These are phyloP conservation scores for Pteronotus mesoamericanus DNA, from an alignment of 2,797 vertebrate species.

Conservation along the genomic window DNA sequence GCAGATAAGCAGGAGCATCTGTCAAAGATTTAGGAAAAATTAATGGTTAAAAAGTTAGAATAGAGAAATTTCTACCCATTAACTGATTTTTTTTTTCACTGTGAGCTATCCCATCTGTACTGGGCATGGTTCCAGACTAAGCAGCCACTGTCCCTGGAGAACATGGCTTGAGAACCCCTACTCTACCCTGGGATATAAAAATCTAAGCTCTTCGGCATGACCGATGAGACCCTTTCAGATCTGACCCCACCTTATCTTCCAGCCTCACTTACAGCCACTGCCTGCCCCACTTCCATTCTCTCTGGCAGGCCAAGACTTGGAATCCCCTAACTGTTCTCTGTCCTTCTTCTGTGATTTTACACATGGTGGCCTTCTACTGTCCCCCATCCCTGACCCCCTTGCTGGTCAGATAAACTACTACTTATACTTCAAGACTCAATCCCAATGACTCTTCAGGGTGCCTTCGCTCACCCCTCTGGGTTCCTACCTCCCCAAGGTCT, in stretches of 20 bases:
- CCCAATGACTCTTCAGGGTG: neutral
- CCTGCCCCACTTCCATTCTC: neutral
- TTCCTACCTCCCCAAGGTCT: neutral
- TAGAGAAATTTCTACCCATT: constrained; percentile 44
- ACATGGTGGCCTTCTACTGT: neutral
- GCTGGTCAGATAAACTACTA: neutral
- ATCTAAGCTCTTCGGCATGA: neutral
- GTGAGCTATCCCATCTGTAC: neutral
- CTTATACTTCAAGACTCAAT: neutral
- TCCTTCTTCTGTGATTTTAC: neutral
- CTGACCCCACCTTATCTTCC: neutral
- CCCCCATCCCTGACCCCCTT: neutral
- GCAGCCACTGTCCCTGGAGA: neutral
- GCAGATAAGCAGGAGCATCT: constrained; percentile 47
- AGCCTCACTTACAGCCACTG: neutral
- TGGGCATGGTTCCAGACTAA: neutral
- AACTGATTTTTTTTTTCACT: neutral
- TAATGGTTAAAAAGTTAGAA: constrained; percentile 38
- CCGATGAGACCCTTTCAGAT: neutral
- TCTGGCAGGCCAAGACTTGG: neutral
- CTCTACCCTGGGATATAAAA: neutral
- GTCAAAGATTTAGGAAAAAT: constrained; percentile 52
- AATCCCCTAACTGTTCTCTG: neutral
- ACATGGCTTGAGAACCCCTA: neutral
- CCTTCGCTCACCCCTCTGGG: neutral